Evolutionary conservation across 2,113 vertebrate genomes (phyloP).

Genomic region (Balaeniceps rex): DNA sequence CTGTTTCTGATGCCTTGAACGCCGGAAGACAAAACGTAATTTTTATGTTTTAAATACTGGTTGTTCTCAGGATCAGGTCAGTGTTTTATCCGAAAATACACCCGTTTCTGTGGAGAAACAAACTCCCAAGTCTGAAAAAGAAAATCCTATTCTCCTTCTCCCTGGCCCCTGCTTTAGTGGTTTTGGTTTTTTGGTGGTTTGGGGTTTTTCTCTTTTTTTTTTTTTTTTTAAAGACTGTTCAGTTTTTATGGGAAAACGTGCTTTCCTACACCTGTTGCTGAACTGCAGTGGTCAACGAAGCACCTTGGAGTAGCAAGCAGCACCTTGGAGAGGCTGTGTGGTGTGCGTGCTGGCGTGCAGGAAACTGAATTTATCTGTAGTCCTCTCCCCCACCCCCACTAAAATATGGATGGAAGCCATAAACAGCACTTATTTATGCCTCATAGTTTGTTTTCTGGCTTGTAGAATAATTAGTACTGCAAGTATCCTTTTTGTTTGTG

Average conservation of each 20-base stretch:
- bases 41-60: neutral
- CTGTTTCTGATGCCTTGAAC: fast-evolving
- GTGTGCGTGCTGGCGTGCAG: fast-evolving
- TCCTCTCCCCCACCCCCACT: neutral
- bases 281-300: fast-evolving
- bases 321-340: fast-evolving
- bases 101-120: neutral
- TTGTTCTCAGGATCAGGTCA: neutral
- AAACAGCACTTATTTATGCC: neutral
- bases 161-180: neutral
- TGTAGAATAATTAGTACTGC: neutral
- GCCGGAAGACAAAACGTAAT: fast-evolving
- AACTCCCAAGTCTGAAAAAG: neutral
- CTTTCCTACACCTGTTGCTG: neutral
- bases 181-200: neutral
- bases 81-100: neutral
- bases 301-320: too few species aligned
- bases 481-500: neutral
- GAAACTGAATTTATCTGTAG: neutral
- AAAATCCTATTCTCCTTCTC: fast-evolving
- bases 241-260: neutral
- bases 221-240: neutral
- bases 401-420: neutral
- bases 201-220: neutral
- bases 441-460: neutral